Conservation (phyloP, 2,113 vertebrate genomes). For the Chloebia gouldiae region DNA sequence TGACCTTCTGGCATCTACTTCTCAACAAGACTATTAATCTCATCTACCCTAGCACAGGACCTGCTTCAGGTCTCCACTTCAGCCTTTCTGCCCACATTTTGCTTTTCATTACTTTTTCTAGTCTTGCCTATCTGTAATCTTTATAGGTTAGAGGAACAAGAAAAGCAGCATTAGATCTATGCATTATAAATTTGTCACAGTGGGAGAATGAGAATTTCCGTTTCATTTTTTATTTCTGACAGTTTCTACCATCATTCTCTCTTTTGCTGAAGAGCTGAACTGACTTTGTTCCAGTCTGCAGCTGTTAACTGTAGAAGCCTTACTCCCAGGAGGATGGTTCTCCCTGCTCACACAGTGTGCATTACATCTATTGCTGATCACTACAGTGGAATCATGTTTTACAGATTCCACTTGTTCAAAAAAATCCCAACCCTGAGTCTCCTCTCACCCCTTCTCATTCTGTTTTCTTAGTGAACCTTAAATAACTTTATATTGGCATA, state of each 20-base stretch:
- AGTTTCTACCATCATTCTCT: background rate
- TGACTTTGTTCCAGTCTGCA: background rate
- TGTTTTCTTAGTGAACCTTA: background rate
- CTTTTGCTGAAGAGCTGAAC: background rate
- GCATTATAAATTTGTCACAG: background rate
- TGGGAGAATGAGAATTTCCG: background rate
- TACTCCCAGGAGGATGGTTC: background rate
- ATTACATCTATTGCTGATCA: rapidly evolving
- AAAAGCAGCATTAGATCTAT: background rate
- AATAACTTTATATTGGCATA: background rate
- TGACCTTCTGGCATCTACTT: background rate
- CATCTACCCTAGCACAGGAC: background rate
- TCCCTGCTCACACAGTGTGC: background rate
- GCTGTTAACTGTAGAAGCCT: background rate
- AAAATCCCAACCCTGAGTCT: background rate
- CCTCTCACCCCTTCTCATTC: background rate
- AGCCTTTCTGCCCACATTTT: background rate
- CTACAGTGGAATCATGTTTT: background rate
- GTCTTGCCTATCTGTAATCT: background rate
- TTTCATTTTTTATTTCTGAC: background rate
- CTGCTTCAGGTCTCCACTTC: background rate
- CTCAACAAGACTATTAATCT: background rate
- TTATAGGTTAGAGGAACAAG: background rate
- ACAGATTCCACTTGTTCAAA: background rate
- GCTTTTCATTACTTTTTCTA: background rate